Evolutionary conservation across 2,888 invertebrate genomes (phyloP).

Genomic region (Ophion ventricosus): DNA sequence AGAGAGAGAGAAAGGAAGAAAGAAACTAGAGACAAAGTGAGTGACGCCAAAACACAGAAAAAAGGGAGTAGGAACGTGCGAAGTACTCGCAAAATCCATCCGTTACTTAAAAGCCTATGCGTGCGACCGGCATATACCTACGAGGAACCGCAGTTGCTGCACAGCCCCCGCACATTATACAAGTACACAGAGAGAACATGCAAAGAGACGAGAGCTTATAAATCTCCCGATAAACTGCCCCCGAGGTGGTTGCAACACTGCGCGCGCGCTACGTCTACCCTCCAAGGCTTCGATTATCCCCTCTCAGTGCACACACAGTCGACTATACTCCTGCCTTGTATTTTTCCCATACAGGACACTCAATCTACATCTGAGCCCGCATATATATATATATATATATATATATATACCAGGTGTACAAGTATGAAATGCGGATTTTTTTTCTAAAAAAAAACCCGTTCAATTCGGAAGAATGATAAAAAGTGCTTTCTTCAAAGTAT

Average conservation of each 20-base stretch:
- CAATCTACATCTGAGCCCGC: neutral
- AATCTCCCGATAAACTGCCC: constrained; percentile 42
- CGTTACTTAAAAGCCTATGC: constrained; percentile 69
- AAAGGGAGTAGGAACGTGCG: constrained; percentile 51
- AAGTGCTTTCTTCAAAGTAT: no score
- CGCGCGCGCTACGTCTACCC: constrained; percentile 17
- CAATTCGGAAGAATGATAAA: no score
- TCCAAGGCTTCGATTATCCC: constrained; percentile 36
- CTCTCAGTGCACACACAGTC: constrained; percentile 37
- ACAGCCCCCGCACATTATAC: neutral
- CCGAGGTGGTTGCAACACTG: constrained; percentile 10
- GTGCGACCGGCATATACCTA: constrained; percentile 62
- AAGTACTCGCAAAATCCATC: constrained; percentile 67
- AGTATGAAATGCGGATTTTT: no score
- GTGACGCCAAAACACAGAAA: neutral
- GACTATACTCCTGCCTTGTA: neutral
- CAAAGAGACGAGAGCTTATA: constrained; percentile 10
- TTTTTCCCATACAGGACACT: neutral
- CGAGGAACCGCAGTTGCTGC: constrained; percentile 5
- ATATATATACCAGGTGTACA: no score
- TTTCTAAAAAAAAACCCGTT: no score
- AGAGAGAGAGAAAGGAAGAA: neutral
- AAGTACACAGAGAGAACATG: constrained; percentile 11
- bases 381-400: no score
- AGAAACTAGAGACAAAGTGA: constrained; percentile 17